A percentile compares a stretch with the other conserved stretches of the same genome.
Conservation (phyloP, 1,140 invertebrate species). For the Akabosia matsudoensis region DNA sequence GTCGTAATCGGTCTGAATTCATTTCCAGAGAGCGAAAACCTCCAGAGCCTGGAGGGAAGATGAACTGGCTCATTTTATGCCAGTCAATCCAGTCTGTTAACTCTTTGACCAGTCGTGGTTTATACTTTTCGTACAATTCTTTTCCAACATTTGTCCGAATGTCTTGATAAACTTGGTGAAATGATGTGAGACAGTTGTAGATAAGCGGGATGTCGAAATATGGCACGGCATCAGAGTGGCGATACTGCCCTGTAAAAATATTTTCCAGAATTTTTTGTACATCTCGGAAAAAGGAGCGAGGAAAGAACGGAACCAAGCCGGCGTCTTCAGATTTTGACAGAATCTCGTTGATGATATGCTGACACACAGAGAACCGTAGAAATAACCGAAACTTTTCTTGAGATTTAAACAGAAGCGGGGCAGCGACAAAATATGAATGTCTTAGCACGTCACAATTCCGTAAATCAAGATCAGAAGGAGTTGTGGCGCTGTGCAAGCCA, state of each 20-base stretch:
- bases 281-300: neutral
- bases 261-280: constrained; percentile 1
- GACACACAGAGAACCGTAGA: neutral
- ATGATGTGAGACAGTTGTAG: neutral
- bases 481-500: too few relatives aligned
- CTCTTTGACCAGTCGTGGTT: neutral
- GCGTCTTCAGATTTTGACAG: neutral
- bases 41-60: neutral
- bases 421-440: neutral
- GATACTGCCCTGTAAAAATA: neutral
- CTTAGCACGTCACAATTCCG: neutral
- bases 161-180: neutral
- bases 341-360: neutral
- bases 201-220: constrained; percentile 10
- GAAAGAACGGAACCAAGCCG: neutral
- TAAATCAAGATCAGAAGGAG: neutral
- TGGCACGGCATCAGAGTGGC: neutral
- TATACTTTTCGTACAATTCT: neutral
- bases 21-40: neutral
- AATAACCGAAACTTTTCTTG: neutral
- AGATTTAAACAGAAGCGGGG: neutral
- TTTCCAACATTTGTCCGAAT: neutral
- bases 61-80: neutral
- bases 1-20: neutral
- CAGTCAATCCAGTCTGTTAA: neutral